Conservation (phyloP, 2,113 vertebrate species). For the Arenaria interpres region DNA sequence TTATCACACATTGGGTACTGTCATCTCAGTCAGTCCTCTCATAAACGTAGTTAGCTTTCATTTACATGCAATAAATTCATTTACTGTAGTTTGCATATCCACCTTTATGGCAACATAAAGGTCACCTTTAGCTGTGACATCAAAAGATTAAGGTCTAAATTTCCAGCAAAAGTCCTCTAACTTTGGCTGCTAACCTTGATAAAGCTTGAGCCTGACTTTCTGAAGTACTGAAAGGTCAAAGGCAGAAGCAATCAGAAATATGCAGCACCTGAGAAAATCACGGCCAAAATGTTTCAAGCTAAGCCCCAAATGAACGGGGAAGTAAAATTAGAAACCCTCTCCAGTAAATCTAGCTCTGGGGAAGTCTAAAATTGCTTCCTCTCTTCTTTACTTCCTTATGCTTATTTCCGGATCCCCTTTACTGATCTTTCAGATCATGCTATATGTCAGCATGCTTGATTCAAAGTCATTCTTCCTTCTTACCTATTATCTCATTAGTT, state of each 20-base stretch:
- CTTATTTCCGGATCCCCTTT: neutral
- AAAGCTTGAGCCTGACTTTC: neutral
- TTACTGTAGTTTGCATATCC: neutral
- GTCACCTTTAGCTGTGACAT: neutral
- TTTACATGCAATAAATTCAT: neutral
- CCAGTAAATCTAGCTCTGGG: neutral
- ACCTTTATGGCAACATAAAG: neutral
- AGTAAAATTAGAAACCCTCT: neutral
- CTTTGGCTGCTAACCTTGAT: neutral
- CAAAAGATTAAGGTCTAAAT: neutral
- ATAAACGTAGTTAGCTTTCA: neutral
- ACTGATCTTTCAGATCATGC: neutral
- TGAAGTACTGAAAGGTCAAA: neutral
- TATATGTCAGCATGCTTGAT: neutral
- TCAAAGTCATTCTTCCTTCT: neutral
- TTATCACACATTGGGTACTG: neutral
- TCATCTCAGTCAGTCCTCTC: neutral
- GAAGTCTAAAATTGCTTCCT: slow-evolving; percentile 27
- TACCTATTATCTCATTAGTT: neutral
- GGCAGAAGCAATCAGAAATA: neutral
- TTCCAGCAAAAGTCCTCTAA: neutral
- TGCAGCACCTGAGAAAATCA: neutral
- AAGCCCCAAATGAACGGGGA: neutral
- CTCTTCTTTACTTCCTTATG: slow-evolving; percentile 35
- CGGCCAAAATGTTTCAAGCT: neutral